phyloP scores from a whole-genome alignment of 2,888 invertebrate genomes.

The Stomorhina lunata region DNA sequence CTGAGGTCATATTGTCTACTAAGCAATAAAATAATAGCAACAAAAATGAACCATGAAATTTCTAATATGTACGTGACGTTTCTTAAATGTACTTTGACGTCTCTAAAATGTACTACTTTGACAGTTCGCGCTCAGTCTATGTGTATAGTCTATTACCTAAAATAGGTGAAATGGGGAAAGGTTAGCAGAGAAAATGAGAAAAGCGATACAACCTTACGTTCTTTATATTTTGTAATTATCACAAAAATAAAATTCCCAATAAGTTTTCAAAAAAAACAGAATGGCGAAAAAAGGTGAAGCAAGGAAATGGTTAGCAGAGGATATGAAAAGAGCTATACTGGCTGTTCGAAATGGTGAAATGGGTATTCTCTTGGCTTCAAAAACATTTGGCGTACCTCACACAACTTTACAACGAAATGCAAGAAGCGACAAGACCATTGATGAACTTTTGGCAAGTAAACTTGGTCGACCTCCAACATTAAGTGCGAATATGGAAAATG shows the following conservation, averaged over 20 bases:
- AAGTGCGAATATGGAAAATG: slow-evolving; percentile 27
- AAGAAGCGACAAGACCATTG: not conserved
- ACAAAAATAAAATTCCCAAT: too few relatives aligned
- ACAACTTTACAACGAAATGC: slow-evolving; percentile 9
- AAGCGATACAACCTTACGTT: too few relatives aligned
- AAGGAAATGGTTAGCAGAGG: not conserved
- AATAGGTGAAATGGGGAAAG: too few relatives aligned
- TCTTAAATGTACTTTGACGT: too few relatives aligned
- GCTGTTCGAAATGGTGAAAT: slow-evolving; percentile 18
- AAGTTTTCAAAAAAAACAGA: not conserved
- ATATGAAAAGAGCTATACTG: not conserved
- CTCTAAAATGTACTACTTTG: too few relatives aligned
- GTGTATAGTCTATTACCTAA: too few relatives aligned
- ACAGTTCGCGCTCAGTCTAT: too few relatives aligned
- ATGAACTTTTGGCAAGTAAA: slow-evolving; percentile 15
- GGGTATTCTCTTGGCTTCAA: slow-evolving; percentile 27
- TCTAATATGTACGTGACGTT: too few relatives aligned
- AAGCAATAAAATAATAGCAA: too few relatives aligned
- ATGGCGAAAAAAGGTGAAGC: slow-evolving; percentile 20
- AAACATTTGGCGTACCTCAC: slow-evolving; percentile 15
- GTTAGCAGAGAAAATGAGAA: not conserved
- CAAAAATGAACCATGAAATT: too few relatives aligned
- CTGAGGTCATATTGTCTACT: too few relatives aligned
- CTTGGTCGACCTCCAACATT: not conserved
- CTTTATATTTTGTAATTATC: too few relatives aligned